A percentile compares a stretch with the other conserved stretches of the same genome.
Conservation (phyloP, 2,797 vertebrate species). For the Xiphophorus birchmanni region DNA sequence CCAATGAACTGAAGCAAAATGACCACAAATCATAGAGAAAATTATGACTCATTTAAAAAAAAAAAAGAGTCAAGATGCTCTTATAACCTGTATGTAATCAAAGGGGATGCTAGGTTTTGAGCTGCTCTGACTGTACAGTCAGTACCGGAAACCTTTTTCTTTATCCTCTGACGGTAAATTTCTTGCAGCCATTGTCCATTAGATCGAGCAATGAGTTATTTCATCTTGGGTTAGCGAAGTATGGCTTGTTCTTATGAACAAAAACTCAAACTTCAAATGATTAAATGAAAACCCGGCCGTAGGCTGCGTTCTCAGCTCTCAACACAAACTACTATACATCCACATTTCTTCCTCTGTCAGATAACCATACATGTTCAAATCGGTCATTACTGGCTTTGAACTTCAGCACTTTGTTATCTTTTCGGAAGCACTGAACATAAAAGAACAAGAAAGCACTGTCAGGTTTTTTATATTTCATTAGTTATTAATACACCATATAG, state of each 20-base stretch:
- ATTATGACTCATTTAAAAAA: neutral
- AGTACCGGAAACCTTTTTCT: neutral
- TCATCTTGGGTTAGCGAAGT: conserved; percentile 28
- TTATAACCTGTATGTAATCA: neutral
- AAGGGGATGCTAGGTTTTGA: neutral
- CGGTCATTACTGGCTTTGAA: conserved; percentile 2
- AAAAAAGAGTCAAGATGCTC: neutral
- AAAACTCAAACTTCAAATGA: conserved; percentile 37
- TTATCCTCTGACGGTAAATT: neutral
- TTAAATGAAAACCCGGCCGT: conserved; percentile 46
- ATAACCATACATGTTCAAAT: conserved; percentile 29
- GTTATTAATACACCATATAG: neutral
- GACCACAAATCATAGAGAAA: neutral
- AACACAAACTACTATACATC: conserved; percentile 43
- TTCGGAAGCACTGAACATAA: neutral
- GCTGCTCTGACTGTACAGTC: neutral
- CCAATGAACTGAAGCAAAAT: neutral
- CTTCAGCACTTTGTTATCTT: neutral
- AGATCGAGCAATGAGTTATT: conserved; percentile 40
- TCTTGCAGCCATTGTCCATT: conserved; percentile 36
- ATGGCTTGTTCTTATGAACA: conserved; percentile 12
- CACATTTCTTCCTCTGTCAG: conserved; percentile 16
- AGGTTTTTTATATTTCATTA: neutral
- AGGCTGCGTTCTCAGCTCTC: conserved; percentile 27
- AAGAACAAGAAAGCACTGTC: conserved; percentile 3